Conservation (phyloP, 1,140 invertebrate species). For the Heliconius hewitsoni region DNA sequence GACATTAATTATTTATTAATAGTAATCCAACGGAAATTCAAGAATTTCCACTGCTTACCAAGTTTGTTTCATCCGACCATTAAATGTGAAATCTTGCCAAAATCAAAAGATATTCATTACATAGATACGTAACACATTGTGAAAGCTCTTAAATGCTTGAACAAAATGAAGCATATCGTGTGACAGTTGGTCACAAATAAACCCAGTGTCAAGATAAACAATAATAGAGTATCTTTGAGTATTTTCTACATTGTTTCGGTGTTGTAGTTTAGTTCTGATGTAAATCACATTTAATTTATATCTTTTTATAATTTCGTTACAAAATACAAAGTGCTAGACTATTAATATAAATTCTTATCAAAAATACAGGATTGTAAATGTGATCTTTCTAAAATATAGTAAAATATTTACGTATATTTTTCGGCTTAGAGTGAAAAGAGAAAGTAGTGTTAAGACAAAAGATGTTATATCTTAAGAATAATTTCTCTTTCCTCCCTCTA, state of each 20-base stretch:
- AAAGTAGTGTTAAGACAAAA: too few relatives aligned
- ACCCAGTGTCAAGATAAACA: neutral
- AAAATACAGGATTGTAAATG: too few relatives aligned
- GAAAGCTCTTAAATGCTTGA: neutral
- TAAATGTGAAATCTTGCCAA: neutral
- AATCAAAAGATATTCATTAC: neutral
- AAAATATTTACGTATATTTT: too few relatives aligned
- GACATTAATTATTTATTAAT: neutral
- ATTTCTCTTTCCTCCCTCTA: too few relatives aligned
- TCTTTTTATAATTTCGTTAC: neutral
- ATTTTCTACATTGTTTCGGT: neutral
- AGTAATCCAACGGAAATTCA: neutral
- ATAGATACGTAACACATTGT: conserved; percentile 6
- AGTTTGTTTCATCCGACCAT: neutral
- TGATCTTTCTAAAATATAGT: too few relatives aligned
- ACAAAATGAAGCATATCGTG: neutral
- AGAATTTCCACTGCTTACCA: neutral
- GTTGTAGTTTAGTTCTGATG: neutral
- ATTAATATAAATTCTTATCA: too few relatives aligned
- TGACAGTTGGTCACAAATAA: neutral
- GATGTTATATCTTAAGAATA: too few relatives aligned
- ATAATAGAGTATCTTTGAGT: neutral
- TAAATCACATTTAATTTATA: neutral
- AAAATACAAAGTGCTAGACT: too few relatives aligned
- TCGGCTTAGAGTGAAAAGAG: too few relatives aligned